Percentiles rank a stretch among this genome's conserved stretches.
phyloP scores from a whole-genome alignment of 2,888 invertebrate species.

The Orthosia incerta region DNA sequence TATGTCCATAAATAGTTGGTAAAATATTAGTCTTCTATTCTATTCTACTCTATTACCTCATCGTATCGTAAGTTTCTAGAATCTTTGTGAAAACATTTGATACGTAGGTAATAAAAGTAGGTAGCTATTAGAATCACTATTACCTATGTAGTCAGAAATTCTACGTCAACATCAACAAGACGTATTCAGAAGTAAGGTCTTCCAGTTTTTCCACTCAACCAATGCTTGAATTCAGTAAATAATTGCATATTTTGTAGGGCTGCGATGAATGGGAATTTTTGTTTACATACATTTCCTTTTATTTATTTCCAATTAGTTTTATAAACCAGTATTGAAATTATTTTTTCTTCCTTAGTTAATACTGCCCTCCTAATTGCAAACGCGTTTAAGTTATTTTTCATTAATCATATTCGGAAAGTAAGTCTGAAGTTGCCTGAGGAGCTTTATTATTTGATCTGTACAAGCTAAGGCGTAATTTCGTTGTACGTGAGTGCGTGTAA shows the following conservation, averaged over 20 bases:
- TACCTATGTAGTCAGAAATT: neutral
- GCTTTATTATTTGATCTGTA: too few relatives aligned
- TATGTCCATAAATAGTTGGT: too few relatives aligned
- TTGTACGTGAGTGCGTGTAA: too few relatives aligned
- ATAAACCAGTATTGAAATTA: neutral
- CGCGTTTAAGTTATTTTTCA: too few relatives aligned
- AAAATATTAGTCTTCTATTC: too few relatives aligned
- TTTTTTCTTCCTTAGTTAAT: neutral
- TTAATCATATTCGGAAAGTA: too few relatives aligned
- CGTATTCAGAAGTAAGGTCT: slow-evolving; percentile 3
- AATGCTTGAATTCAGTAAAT: slow-evolving; percentile 8
- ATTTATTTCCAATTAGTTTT: neutral
- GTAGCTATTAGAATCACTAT: neutral
- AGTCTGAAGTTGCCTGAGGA: too few relatives aligned
- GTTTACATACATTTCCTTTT: neutral
- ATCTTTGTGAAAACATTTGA: too few relatives aligned
- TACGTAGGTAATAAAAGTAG: neutral
- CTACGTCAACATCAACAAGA: neutral
- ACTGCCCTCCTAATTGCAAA: neutral
- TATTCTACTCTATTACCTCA: too few relatives aligned
- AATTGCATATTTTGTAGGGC: slow-evolving; percentile 32
- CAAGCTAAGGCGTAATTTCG: too few relatives aligned
- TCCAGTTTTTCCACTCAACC: slow-evolving; percentile 18
- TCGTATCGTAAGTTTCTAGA: neutral
- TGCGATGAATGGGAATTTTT: slow-evolving; percentile 14